These are phyloP conservation scores for Rachycentron canadum DNA, from an alignment of 2,797 vertebrate genomes.

Conservation along the genomic window DNA sequence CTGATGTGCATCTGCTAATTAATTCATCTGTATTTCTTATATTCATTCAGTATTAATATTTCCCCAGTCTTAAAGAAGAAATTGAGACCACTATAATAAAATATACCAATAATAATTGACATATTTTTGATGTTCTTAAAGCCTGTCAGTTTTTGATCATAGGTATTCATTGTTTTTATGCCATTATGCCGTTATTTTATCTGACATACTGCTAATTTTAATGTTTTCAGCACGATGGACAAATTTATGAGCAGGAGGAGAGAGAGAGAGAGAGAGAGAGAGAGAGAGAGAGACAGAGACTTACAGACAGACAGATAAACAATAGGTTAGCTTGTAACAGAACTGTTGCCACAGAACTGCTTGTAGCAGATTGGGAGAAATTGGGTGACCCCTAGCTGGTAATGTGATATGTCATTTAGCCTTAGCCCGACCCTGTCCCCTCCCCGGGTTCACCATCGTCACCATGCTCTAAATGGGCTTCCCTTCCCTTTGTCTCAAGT, in stretches of 20 bases:
- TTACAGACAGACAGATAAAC: constrained; percentile 53
- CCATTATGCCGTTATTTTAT: not conserved
- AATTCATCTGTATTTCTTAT: constrained; percentile 19
- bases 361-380: constrained; percentile 69
- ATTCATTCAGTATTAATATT: not conserved
- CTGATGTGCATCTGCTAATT: constrained; percentile 27
- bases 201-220: constrained; percentile 20
- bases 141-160: constrained; percentile 7
- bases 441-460: constrained; percentile 67
- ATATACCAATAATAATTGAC: not conserved
- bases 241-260: not conserved
- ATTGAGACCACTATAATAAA: constrained; percentile 4
- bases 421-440: constrained; percentile 76
- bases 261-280: not conserved
- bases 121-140: constrained; percentile 13
- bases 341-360: constrained; percentile 63
- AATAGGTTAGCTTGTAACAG: constrained; percentile 61
- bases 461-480: constrained; percentile 79
- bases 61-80: constrained; percentile 6
- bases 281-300: not conserved
- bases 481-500: constrained; percentile 86
- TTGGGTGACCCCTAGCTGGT: constrained; percentile 77
- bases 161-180: constrained; percentile 2
- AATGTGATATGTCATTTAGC: constrained; percentile 84
- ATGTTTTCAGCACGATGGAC: constrained; percentile 26